Percentiles rank a stretch among this genome's conserved stretches.
Conservation (phyloP, 2,888 invertebrate genomes). For the Agrochola litura region DNA sequence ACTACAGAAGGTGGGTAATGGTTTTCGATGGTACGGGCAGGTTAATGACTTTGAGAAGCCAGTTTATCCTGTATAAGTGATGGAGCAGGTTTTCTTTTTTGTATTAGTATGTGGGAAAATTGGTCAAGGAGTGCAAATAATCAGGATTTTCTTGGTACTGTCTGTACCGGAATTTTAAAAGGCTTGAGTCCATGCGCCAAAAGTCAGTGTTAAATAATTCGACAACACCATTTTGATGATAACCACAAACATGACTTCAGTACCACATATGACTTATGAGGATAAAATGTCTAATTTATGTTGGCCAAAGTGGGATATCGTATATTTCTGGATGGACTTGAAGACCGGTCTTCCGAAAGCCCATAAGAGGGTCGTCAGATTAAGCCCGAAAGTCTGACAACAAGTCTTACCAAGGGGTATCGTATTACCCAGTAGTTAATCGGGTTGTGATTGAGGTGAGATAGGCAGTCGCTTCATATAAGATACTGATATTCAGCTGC, state of each 20-base stretch:
- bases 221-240: neutral
- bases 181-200: neutral
- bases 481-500: too few species aligned
- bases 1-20: constrained; percentile 20
- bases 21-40: constrained; percentile 38
- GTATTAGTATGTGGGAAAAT: constrained; percentile 13
- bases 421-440: too few species aligned
- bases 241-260: neutral
- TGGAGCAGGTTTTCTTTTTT: neutral
- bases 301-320: neutral
- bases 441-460: too few species aligned
- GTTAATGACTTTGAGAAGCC: constrained; percentile 53
- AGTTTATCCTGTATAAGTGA: constrained; percentile 39
- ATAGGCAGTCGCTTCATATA: too few species aligned
- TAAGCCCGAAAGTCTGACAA: too few species aligned
- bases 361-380: too few species aligned
- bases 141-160: neutral
- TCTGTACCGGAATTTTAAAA: neutral
- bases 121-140: constrained; percentile 4
- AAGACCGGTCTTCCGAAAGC: neutral
- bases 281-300: neutral
- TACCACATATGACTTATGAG: neutral
- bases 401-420: too few species aligned
- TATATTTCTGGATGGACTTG: neutral
- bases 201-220: neutral